A percentile compares a stretch with the other conserved stretches of the same genome.
Conservation (phyloP, 2,113 vertebrate species). For the Trichomycterus rosablanca region DNA sequence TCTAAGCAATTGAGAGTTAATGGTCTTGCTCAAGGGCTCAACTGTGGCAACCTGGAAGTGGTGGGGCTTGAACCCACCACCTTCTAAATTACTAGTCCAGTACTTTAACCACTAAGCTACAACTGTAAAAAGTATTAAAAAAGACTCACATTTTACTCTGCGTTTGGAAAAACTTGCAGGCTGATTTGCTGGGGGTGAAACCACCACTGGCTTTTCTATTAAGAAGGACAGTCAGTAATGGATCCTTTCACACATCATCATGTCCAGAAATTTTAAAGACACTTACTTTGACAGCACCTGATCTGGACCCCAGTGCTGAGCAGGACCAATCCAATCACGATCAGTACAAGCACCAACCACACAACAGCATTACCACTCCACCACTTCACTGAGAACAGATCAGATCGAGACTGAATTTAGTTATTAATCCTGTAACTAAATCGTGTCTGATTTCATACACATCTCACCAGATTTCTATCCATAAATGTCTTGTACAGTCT, state of each 20-base stretch:
- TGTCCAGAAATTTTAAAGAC: not conserved
- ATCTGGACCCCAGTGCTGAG: slow-evolving; percentile 8
- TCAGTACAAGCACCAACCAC: slow-evolving; percentile 34
- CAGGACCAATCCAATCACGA: slow-evolving; percentile 20
- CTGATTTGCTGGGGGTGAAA: not conserved
- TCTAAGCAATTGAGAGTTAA: no score
- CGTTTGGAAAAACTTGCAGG: not conserved
- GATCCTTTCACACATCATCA: not conserved
- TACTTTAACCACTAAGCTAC: no score
- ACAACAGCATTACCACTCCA: slow-evolving; percentile 13
- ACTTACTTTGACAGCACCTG: slow-evolving; percentile 26
- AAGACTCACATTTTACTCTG: slow-evolving; percentile 35
- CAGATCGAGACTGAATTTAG: not conserved
- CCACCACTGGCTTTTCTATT: slow-evolving; percentile 8
- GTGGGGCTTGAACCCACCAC: no score
- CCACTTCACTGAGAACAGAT: slow-evolving; percentile 18
- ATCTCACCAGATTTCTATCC: not conserved
- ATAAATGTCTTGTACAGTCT: not conserved
- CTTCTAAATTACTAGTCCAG: no score
- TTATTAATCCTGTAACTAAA: no score
- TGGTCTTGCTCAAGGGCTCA: no score
- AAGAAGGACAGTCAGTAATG: not conserved
- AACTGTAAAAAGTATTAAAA: no score
- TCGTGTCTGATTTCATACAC: no score
- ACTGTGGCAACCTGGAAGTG: no score